Percentiles rank a stretch among this genome's conserved stretches.
Conservation (phyloP, 2,113 vertebrate genomes). For the Amblyopsis rosae region DNA sequence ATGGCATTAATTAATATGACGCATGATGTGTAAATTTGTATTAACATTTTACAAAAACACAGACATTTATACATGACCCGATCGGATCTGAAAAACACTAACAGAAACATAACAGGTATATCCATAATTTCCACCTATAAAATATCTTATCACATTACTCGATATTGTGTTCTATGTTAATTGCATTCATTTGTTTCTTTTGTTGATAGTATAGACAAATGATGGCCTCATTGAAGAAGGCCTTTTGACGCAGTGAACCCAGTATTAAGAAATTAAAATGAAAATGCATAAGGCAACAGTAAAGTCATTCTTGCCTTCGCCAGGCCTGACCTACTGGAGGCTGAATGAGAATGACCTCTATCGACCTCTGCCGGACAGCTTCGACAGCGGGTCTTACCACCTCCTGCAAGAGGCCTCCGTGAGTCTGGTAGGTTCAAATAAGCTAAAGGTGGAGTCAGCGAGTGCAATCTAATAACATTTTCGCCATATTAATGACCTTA, state of each 20-base stretch:
- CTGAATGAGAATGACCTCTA: conserved; percentile 86
- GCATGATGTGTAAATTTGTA: no score
- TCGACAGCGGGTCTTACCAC: conserved; percentile 70
- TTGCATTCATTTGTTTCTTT: background rate
- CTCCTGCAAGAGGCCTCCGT: conserved; percentile 68
- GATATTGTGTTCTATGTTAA: background rate
- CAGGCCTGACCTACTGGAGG: conserved; percentile 91
- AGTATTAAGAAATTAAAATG: background rate
- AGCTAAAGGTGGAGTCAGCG: no score
- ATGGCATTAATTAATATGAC: no score
- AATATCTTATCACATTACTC: no score
- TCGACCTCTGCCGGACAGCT: conserved; percentile 81
- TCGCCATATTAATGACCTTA: no score
- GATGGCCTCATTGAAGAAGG: no score
- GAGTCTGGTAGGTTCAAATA: conserved; percentile 71
- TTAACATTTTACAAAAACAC: no score
- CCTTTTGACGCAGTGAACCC: background rate
- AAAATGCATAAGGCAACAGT: background rate
- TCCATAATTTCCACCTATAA: no score
- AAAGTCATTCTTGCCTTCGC: background rate
- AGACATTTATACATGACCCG: no score
- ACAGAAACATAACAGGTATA: no score
- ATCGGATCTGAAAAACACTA: no score
- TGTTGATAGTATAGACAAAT: background rate
- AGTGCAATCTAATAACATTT: no score